Base-by-base conservation (phyloP, 2,888 invertebrate species). In the Nycteola revayana region DNA sequence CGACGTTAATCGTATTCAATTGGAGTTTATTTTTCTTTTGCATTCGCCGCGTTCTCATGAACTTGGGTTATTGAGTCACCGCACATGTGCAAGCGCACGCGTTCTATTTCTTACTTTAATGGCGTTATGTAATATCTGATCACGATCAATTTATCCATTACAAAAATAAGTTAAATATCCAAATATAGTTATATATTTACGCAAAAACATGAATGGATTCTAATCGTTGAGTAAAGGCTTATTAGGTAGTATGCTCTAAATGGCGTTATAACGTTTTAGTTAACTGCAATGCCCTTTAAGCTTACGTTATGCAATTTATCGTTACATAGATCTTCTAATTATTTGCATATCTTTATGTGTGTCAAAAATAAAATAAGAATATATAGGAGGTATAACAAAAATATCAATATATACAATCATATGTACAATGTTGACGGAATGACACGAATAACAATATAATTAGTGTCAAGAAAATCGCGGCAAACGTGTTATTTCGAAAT, bases 91-190 rank as follows among this genome's bases (percentile, higher is more conserved):
- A 34, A 32, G 30, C 34, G 32, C 39, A 30, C 14, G 17, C 24
- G 39, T 47, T 42, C 47, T 50, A 47, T 40, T 47, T 53, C 41
- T 53, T 36, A 32, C 30, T 7, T 26, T 39, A 46, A 49, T 42
- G 11, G 27, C 27, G 39, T 49, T 53, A 49, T 43, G 47, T 35
- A 53, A 54, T 47, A 22, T 20, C 25, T 43, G 35, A 42, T 22
- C 36, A 29, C 39, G 14, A 22, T 28, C 27, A 27, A 24, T 43
- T 39, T 47, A 53, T 43, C 35, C 22, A 30, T 9, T 34, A 29
- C 21, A 4, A 50, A 40, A 42, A 49, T 49, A 46, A 49, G 14
- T 14, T 14, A 3, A 42, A 49, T 46, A 39, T 23, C 50, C 46
- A 23, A 42, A 39, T 36, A 42, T 6, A 46, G 50, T 28, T 28